phyloP scores from a whole-genome alignment of 2,888 invertebrate species.

The Apeira syringaria region DNA sequence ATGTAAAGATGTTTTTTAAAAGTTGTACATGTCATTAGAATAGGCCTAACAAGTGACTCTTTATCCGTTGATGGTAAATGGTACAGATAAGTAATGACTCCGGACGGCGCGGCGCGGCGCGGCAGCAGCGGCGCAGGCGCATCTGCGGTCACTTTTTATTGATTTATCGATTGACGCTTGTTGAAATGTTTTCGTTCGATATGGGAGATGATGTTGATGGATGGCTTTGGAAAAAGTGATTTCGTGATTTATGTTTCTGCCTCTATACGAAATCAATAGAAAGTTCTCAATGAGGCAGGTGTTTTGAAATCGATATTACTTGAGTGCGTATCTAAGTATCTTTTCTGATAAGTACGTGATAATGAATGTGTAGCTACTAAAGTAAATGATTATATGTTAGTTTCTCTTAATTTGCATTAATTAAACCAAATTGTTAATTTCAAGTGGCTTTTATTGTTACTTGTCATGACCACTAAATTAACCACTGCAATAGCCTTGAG shows the following conservation, averaged over 20 bases:
- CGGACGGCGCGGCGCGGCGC: slow-evolving; percentile 6
- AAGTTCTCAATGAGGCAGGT: slow-evolving; percentile 13
- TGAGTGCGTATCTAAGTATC: no score
- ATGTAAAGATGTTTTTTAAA: slow-evolving; percentile 26
- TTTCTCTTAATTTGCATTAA: no score
- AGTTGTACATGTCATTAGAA: slow-evolving; percentile 47
- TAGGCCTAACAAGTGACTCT: slow-evolving; percentile 55
- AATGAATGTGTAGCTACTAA: no score
- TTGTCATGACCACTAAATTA: no score
- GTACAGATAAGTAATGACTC: slow-evolving; percentile 63
- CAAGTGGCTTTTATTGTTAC: no score
- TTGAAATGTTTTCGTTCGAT: slow-evolving; percentile 44
- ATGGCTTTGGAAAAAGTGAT: slow-evolving; percentile 27
- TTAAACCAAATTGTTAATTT: no score
- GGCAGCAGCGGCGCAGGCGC: slow-evolving; percentile 44
- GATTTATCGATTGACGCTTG: slow-evolving; percentile 60
- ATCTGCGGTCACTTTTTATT: slow-evolving; percentile 57
- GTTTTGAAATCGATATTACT: slow-evolving; percentile 6
- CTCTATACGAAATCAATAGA: slow-evolving; percentile 9
- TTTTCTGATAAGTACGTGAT: no score
- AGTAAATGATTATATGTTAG: no score
- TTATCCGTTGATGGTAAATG: slow-evolving; percentile 59
- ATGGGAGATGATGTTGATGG: slow-evolving; percentile 27
- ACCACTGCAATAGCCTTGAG: no score
- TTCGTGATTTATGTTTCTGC: slow-evolving; percentile 26